Evolutionary conservation across 2,888 invertebrate genomes (phyloP), one percentile per base, ranked within the genome.

Genomic region (Epinotia brunnichana): DNA sequence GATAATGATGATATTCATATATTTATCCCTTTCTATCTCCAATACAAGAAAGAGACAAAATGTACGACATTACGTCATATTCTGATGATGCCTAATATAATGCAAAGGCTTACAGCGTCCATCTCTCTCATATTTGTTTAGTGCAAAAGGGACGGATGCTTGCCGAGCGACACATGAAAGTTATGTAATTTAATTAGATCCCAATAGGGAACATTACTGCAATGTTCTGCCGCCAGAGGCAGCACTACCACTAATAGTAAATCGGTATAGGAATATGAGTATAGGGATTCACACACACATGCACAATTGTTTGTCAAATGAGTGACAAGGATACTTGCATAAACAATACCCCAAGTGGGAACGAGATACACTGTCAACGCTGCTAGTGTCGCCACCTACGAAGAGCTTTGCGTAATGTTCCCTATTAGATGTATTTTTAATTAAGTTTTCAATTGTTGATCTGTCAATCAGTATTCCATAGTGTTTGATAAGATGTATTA

Each of bases 391-490:
- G n/a, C n/a, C n/a, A n/a, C n/a, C n/a, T n/a, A n/a, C n/a, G n/a
- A n/a, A n/a, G n/a, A n/a, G n/a, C n/a, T n/a, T n/a, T n/a, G n/a
- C n/a, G n/a, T n/a, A n/a, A n/a, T n/a, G n/a, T n/a, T n/a, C n/a
- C n/a, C n/a, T n/a, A n/a, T n/a, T 41, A 5, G 15, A 67, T 35
- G 44, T 68, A 59, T 24, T 73, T 57, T 15, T 53, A 71, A 53
- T 64, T 44, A 53, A 62, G 44, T 64, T 41, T 56, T 63, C 63
- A 63, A 69, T 29, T 69, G 63, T 73, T 73, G 57, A 63, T 68
- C 73, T 73, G 73, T 73, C 57, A 63, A 73, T 73, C 73, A 73
- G 73, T 73, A 73, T 73, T 73, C 73, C 21, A 48, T 62, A 59
- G 44, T 15, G 64, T 63, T 73, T 69, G 69, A 69, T 69, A 69